Base-by-base conservation (phyloP, 2,888 invertebrate species). In the Morpho achilles region DNA sequence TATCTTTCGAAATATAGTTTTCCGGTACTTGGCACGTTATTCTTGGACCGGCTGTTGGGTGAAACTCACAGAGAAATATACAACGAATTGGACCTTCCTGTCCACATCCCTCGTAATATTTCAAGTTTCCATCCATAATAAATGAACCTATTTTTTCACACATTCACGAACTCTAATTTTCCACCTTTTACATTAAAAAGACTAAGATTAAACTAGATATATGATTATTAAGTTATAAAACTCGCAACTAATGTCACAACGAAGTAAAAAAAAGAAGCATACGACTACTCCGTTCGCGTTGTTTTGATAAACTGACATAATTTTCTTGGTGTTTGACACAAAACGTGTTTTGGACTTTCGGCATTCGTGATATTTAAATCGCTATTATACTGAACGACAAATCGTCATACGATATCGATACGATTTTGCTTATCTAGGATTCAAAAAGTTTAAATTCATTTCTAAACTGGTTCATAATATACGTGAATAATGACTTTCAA, bases 1-100 rank as follows among this genome's bases (percentile, higher is more conserved):
- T 93, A 72, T 96, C 96, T 83, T 96, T 96, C 0, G 94, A 94
- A 65, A 96, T 93, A 76, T 93, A 94, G 76, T 95, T 94, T 68
- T 94, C 93, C 53, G 96, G 96, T 63, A 95, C 96, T 91, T 95
- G 95, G 78, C 95, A 95, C 44, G 94, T 94, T 74, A 96, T 95
- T 83, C 94, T 95, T 9, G 95, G 95, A 1, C 96, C 96, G 50
- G 94, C 94, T 16, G 94, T 94, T 8, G 93, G 94, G 78, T 95
- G 94, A 83, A 95, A 94, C 87, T 94, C 95, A 73, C 95, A 95
- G 75, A 95, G 91, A 86, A 95, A 95, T 90, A 95, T 95, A 76
- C 95, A 95, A 68, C 94, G 92, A 72, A 95, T 94, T 4, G 93
- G 93, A 47, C 94, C 94, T 81, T 94, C 94, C 75, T 92, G 92